These are phyloP conservation scores for Orestias chungarensis DNA, from an alignment of 2,797 vertebrate species.

Conservation along the genomic window DNA sequence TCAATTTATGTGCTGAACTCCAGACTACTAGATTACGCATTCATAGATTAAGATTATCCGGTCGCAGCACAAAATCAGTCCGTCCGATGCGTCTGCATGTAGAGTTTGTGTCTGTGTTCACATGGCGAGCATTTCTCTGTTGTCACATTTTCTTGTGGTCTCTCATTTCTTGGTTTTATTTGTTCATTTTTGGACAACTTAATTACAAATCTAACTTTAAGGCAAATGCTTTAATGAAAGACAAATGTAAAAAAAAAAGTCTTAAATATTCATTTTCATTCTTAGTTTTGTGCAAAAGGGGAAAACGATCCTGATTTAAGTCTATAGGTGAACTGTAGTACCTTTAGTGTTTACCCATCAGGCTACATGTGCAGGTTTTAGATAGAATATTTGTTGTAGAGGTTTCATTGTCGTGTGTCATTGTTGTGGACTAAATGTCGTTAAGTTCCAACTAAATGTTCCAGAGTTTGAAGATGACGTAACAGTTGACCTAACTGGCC, in stretches of 20 bases:
- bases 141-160: constrained; percentile 42
- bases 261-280: not conserved
- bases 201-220: not conserved
- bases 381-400: constrained; percentile 55
- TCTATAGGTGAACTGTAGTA: constrained; percentile 4
- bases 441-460: constrained; percentile 72
- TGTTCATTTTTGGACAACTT: constrained; percentile 13
- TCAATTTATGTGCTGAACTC: not conserved
- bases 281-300: constrained; percentile 5
- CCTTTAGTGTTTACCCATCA: constrained; percentile 21
- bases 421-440: constrained; percentile 71
- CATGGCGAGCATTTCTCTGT: constrained; percentile 36
- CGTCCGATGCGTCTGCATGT: constrained; percentile 57
- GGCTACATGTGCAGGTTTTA: constrained; percentile 32
- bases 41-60: not conserved
- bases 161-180: constrained; percentile 29
- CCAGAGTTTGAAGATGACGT: constrained; percentile 59
- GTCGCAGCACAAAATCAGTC: constrained; percentile 1
- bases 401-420: constrained; percentile 64
- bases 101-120: constrained; percentile 47
- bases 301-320: not conserved
- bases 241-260: not conserved
- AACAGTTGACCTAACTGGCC: constrained; percentile 63
- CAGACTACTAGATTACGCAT: not conserved
- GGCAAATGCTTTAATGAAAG: not conserved